Percentiles rank a stretch among this genome's conserved stretches.
These are phyloP conservation scores for Lycocorax pyrrhopterus DNA, from an alignment of 2,113 vertebrate species.

Conservation along the genomic window DNA sequence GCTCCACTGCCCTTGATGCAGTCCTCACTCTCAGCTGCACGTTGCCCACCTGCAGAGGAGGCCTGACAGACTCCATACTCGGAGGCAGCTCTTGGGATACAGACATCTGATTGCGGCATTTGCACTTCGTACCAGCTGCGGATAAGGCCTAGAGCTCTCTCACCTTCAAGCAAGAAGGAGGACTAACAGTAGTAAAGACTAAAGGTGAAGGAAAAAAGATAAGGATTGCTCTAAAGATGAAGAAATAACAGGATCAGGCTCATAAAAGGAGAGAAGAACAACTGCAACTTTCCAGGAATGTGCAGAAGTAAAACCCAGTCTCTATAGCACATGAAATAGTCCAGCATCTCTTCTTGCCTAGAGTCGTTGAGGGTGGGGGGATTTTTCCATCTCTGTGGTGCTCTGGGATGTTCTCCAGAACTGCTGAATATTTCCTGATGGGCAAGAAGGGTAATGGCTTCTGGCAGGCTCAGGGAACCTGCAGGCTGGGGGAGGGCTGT, in stretches of 20 bases:
- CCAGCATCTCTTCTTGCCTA: neutral
- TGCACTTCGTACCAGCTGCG: neutral
- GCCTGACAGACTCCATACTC: neutral
- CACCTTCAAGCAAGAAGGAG: neutral
- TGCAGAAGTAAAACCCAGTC: neutral
- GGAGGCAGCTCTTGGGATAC: neutral
- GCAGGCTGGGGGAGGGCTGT: neutral
- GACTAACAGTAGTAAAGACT: neutral
- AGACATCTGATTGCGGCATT: neutral
- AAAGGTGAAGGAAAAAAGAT: neutral
- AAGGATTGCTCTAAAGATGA: neutral
- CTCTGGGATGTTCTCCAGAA: neutral
- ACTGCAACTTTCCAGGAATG: neutral
- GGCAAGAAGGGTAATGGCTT: neutral
- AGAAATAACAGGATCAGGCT: neutral
- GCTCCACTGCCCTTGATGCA: neutral
- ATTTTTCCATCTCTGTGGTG: neutral
- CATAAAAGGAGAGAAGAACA: neutral
- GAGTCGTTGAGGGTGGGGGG: accelerated
- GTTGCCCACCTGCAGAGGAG: neutral
- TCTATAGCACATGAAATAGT: neutral
- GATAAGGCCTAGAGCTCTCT: neutral
- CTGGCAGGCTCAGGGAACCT: neutral
- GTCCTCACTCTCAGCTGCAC: accelerated
- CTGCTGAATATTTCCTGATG: neutral